phyloP scores from a whole-genome alignment of 2,113 vertebrate genomes.

The Meriones unguiculatus region DNA sequence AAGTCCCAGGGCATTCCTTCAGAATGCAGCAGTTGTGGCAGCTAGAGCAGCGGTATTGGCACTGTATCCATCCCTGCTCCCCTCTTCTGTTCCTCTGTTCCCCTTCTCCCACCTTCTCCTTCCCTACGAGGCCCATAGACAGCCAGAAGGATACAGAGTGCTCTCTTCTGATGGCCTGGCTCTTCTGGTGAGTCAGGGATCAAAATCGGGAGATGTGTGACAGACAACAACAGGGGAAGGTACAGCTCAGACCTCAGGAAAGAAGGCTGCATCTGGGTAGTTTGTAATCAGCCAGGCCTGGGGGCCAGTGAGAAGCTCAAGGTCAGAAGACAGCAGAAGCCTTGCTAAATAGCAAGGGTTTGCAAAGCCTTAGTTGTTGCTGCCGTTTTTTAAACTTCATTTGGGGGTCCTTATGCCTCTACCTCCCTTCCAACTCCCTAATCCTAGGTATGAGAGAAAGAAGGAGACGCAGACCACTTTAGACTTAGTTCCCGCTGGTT shows the following conservation, averaged over 20 bases:
- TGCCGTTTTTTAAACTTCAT: too few relatives aligned
- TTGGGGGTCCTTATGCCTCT: too few relatives aligned
- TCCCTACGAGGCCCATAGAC: not conserved
- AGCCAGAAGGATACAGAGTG: not conserved
- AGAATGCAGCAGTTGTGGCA: not conserved
- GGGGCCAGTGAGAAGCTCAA: not conserved
- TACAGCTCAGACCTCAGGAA: not conserved
- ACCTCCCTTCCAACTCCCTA: too few relatives aligned
- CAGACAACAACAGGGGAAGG: not conserved
- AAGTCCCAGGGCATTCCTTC: not conserved
- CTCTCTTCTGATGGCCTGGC: not conserved
- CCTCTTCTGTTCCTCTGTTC: too few relatives aligned
- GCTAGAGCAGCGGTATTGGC: not conserved
- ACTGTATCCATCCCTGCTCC: not conserved
- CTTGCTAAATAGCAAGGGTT: not conserved
- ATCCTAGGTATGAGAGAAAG: too few relatives aligned
- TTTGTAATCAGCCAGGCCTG: not conserved
- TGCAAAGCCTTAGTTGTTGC: not conserved
- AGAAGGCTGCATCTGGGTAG: not conserved
- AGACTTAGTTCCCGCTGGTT: too few relatives aligned
- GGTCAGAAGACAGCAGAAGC: not conserved
- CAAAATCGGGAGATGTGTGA: not conserved
- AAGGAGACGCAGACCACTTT: too few relatives aligned
- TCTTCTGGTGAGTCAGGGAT: not conserved
- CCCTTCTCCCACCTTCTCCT: not conserved